These are phyloP conservation scores for Tokudaia tokunoshimensis DNA, from an alignment of 2,797 vertebrate species.

Conservation along the genomic window DNA sequence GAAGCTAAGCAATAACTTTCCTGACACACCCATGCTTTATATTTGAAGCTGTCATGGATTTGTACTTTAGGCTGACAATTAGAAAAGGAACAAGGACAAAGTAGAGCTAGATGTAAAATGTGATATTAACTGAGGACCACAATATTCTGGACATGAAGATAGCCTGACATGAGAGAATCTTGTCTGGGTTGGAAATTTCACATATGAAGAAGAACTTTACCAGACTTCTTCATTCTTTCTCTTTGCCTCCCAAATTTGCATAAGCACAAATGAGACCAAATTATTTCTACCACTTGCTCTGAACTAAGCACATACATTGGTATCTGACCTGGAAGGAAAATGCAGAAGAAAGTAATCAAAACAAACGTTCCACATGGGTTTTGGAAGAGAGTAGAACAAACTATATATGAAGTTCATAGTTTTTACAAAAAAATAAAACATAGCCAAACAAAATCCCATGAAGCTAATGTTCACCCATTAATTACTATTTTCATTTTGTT, in stretches of 20 bases:
- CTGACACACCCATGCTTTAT: not conserved
- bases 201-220: not conserved
- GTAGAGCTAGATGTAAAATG: conserved; percentile 52
- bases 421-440: not conserved
- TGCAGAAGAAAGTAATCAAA: conserved; percentile 43
- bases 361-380: not conserved
- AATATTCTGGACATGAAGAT: conserved; percentile 56
- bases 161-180: not conserved
- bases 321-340: conserved; percentile 37
- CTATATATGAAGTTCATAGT: conserved; percentile 31
- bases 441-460: not conserved
- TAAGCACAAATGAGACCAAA: not conserved
- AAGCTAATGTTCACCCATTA: conserved; percentile 16
- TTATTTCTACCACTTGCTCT: conserved; percentile 29
- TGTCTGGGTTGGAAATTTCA: not conserved
- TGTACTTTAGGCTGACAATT: conserved; percentile 63
- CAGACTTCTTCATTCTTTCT: not conserved
- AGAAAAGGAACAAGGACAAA: not conserved
- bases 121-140: conserved; percentile 58
- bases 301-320: not conserved
- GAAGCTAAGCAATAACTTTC: conserved; percentile 57
- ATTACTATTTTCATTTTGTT: conserved; percentile 59
- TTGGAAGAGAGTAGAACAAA: not conserved
- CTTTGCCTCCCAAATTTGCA: not conserved
- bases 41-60: conserved; percentile 56